These are phyloP conservation scores for Prietella phreatophila DNA, from an alignment of 2,113 vertebrate species.

Conservation along the genomic window DNA sequence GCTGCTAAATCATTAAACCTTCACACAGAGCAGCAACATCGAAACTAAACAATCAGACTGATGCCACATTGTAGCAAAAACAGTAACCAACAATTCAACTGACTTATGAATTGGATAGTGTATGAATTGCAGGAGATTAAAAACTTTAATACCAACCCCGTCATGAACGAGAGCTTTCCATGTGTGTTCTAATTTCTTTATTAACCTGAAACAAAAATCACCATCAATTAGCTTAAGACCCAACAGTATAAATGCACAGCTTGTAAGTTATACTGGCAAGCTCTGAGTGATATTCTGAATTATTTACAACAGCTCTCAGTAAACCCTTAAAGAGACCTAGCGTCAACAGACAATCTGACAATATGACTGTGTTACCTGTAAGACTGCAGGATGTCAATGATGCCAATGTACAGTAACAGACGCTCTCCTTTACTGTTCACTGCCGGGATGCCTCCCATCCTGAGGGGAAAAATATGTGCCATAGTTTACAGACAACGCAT, in stretches of 20 bases:
- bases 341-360: neutral
- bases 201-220: conserved; percentile 76
- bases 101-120: neutral
- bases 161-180: conserved; percentile 98
- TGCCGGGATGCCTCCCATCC: conserved; percentile 97
- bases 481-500: neutral
- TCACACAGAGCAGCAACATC: neutral
- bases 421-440: conserved; percentile 90
- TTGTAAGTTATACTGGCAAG: neutral
- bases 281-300: neutral
- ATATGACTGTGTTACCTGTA: conserved; percentile 78
- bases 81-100: neutral
- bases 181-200: conserved; percentile 97
- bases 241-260: neutral
- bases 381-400: conserved; percentile 96
- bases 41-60: neutral
- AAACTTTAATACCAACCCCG: conserved; percentile 77
- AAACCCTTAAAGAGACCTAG: neutral
- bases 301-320: neutral
- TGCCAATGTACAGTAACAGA: conserved; percentile 90
- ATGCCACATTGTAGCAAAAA: neutral
- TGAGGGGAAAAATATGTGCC: conserved; percentile 53
- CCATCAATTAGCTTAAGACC: neutral
- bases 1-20: conserved; percentile 26
- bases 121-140: neutral